Base-by-base conservation (phyloP, 2,113 vertebrate species). In the Vidua macroura region DNA sequence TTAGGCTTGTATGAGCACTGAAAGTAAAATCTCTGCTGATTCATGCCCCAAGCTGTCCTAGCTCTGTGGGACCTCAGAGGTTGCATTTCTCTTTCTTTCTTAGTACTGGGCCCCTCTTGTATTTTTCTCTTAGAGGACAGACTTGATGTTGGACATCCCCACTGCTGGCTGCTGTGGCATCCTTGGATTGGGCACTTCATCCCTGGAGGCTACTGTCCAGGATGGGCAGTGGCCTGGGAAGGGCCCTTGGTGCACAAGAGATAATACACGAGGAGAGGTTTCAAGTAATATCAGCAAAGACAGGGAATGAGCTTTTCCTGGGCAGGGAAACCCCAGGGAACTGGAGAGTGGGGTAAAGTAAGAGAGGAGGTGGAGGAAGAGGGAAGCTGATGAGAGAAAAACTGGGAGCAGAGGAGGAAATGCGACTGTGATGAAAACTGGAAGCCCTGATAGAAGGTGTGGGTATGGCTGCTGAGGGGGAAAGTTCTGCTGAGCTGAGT, bases 321-420 rank as follows among this genome's bases (percentile, higher is more conserved):
- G 28, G 16, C 37, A 48, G 37, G 20, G 41, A 81, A 64, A 49
- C 20, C 22, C 52, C 58, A 64, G 11, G 51, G 41, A 73, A 20
- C 0, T 82, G 53, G 49, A 82, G 39, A 84, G 8, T 1, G 1
- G 56, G 4, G 9, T 33, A 44, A 75, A 24, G 43, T 0, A 3
- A 77, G 33, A 27, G 18, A 43, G 0, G 1, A 25, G 2, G 15
- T 48, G 4, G 44, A 80, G 21, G 15, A n/a, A 58, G n/a, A 63
- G 11, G 15, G 39, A 93, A 6, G 10, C 21, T 83, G 49, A 21
- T 51, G 31, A 17, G 23, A 95, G 51, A 8, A 92, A 51, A 95
- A 75, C 24, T n/a, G 22, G 7, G 48, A 78, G 11, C 5, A 2
- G 7, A 81, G 39, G 49, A n/a, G 86, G 68, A 69, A 90, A 83